These are phyloP conservation scores for Nipponia nippon DNA, from an alignment of 2,113 vertebrate genomes.

Conservation along the genomic window DNA sequence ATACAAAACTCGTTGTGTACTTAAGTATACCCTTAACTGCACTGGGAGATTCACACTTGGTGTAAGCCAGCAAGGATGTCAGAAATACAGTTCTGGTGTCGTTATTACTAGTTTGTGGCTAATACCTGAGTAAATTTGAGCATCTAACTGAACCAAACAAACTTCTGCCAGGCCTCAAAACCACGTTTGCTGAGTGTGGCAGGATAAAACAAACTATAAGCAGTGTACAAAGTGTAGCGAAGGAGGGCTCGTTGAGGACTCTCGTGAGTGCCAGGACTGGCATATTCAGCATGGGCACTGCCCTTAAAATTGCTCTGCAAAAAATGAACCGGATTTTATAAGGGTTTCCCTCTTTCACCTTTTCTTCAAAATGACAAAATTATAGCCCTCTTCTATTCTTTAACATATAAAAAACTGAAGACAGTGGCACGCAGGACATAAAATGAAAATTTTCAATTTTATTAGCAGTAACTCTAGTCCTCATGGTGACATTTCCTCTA, in stretches of 20 bases:
- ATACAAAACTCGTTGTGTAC: background rate
- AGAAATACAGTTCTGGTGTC: background rate
- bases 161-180: background rate
- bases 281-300: background rate
- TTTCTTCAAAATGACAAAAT: background rate
- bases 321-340: background rate
- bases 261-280: background rate
- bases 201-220: background rate
- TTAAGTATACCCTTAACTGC: background rate
- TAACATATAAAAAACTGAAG: background rate
- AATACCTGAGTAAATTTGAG: background rate
- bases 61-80: background rate
- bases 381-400: background rate
- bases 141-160: background rate
- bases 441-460: background rate
- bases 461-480: background rate
- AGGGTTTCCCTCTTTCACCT: background rate
- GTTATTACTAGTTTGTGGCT: background rate
- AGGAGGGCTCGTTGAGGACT: background rate
- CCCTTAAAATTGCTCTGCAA: background rate
- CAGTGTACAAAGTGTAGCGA: rapidly evolving
- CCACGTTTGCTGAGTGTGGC: background rate
- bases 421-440: background rate
- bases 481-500: background rate
- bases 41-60: background rate